phyloP scores from a whole-genome alignment of 2,888 invertebrate species.

The Caradrina clavipalpis region DNA sequence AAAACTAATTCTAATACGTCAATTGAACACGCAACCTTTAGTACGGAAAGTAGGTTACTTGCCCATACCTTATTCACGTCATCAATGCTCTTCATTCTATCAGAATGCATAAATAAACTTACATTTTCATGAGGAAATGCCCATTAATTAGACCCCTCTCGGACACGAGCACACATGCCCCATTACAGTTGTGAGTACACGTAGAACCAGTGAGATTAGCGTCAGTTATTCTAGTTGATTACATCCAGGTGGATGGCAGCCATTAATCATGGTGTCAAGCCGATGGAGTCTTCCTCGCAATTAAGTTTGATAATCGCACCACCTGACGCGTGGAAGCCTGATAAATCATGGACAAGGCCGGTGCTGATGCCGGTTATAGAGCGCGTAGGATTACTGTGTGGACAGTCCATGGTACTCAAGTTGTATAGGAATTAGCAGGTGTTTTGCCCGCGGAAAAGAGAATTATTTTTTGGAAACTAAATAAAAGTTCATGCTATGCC shows the following conservation, averaged over 20 bases:
- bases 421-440: conserved; percentile 28
- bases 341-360: conserved; percentile 59
- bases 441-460: conserved; percentile 1
- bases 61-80: neutral
- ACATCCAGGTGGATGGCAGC: conserved; percentile 43
- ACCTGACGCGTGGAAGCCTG: conserved; percentile 60
- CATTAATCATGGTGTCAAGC: conserved; percentile 56
- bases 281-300: conserved; percentile 56
- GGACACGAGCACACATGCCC: conserved; percentile 15
- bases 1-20: conserved; percentile 7
- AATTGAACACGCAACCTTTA: conserved; percentile 5
- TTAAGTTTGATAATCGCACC: conserved; percentile 62
- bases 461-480: neutral
- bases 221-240: conserved; percentile 53
- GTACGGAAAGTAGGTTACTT: neutral
- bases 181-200: conserved; percentile 35
- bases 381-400: conserved; percentile 25
- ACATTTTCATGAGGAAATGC: conserved; percentile 6
- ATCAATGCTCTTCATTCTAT: neutral
- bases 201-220: conserved; percentile 39
- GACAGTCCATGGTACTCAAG: neutral
- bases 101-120: neutral
- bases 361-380: conserved; percentile 11
- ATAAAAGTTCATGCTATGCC: too few species aligned
- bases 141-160: conserved; percentile 7